Evolutionary conservation across 2,113 vertebrate species (phyloP).

Genomic region (Microcebus ravelobensis): DNA sequence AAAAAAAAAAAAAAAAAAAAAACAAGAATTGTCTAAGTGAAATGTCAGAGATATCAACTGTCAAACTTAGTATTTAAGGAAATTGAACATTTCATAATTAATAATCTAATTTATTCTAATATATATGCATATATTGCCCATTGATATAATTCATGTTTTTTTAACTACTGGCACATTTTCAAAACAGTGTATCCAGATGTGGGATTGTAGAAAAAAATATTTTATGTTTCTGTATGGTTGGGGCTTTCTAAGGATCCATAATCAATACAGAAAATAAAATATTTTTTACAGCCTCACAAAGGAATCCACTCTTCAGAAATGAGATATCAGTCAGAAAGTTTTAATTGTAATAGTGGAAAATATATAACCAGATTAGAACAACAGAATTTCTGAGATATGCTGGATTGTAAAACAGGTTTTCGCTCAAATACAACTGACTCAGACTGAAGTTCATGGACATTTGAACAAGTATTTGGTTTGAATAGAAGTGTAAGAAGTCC

Average conservation of each 20-base stretch:
- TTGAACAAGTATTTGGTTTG: neutral
- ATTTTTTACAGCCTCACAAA: neutral
- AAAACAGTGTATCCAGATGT: neutral
- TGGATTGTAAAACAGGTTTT: slow-evolving; percentile 1
- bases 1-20: no score
- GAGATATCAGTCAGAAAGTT: neutral
- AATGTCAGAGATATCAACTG: no score
- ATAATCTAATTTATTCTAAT: no score
- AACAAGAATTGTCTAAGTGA: no score
- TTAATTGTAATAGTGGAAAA: neutral
- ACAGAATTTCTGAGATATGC: neutral
- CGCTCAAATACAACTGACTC: neutral
- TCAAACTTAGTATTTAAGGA: no score
- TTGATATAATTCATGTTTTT: neutral
- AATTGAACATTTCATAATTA: no score
- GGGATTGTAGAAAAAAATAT: neutral
- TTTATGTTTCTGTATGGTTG: neutral
- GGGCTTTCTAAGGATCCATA: neutral
- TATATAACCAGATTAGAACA: neutral
- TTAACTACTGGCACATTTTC: neutral
- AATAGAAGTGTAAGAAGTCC: neutral
- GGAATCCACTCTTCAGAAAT: neutral
- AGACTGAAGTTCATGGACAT: neutral
- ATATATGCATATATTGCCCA: neutral
- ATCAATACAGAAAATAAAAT: neutral